A percentile compares a stretch with the other conserved stretches of the same genome.
phyloP scores from a whole-genome alignment of 2,113 vertebrate genomes.

The Otus sunia region DNA sequence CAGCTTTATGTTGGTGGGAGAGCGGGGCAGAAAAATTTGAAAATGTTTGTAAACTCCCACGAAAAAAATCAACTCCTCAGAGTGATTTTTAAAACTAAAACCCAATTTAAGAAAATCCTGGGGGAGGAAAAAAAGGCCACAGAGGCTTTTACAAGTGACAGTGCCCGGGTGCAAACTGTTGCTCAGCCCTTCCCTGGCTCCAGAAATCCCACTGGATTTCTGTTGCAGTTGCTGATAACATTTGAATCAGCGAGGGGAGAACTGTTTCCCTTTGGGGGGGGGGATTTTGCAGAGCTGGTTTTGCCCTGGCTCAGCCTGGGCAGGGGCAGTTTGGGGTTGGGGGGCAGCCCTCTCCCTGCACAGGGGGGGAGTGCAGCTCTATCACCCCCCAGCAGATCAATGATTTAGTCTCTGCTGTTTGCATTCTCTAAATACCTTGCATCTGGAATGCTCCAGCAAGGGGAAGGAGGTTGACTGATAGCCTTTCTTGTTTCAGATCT shows the following conservation, averaged over 20 bases:
- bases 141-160: neutral
- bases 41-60: neutral
- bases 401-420: neutral
- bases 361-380: neutral
- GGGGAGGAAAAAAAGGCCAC: neutral
- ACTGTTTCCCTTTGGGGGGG: rapidly evolving
- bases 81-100: neutral
- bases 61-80: neutral
- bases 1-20: neutral
- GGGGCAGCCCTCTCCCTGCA: neutral
- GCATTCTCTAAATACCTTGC: conserved; percentile 24
- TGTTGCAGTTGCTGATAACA: neutral
- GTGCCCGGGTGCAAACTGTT: neutral
- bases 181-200: neutral
- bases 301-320: neutral
- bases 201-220: neutral
- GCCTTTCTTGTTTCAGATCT: neutral
- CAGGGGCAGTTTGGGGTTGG: neutral
- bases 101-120: neutral
- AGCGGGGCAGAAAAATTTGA: neutral
- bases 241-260: neutral
- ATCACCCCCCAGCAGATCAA: neutral
- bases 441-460: conserved; percentile 4
- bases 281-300: neutral
- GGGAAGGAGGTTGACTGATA: neutral